phyloP scores from a whole-genome alignment of 2,888 invertebrate genomes.

The Zygaena filipendulae region DNA sequence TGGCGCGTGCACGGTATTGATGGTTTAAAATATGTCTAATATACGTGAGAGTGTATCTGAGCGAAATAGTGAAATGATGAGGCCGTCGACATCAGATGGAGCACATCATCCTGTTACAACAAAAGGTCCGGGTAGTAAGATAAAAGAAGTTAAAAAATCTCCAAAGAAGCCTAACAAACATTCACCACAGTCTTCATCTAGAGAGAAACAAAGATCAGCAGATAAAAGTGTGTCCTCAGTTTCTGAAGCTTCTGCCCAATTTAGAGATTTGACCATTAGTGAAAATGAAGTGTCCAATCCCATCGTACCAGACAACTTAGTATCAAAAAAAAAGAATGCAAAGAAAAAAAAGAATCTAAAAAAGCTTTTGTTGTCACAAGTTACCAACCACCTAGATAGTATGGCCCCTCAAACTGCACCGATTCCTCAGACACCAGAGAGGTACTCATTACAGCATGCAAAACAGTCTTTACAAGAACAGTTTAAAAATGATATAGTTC shows the following conservation, averaged over 20 bases:
- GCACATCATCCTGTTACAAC: constrained; percentile 27
- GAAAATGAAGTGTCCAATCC: constrained; percentile 18
- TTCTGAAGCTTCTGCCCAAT: constrained; percentile 16
- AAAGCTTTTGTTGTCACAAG: constrained; percentile 27
- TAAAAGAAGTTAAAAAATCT: constrained; percentile 22
- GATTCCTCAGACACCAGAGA: too few species aligned
- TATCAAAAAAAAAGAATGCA: constrained; percentile 34
- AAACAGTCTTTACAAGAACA: constrained; percentile 31
- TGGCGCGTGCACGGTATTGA: too few species aligned
- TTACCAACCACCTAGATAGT: constrained; percentile 23
- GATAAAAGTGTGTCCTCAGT: constrained; percentile 15
- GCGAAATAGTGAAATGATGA: constrained; percentile 24
- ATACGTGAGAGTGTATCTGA: constrained; percentile 25
- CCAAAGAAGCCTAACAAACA: constrained; percentile 18
- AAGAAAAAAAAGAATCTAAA: constrained; percentile 38
- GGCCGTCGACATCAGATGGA: constrained; percentile 27
- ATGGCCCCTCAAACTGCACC: constrained; percentile 16
- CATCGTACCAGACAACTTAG: constrained; percentile 18
- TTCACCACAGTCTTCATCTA: constrained; percentile 7
- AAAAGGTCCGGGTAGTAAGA: constrained; percentile 24
- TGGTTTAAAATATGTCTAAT: constrained; percentile 28
- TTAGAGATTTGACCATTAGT: constrained; percentile 20
- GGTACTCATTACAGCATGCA: constrained; percentile 1
- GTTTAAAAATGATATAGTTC: constrained; percentile 33
- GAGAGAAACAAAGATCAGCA: constrained; percentile 15